phyloP scores from a whole-genome alignment of 2,888 invertebrate genomes.

The Aplocera efformata region DNA sequence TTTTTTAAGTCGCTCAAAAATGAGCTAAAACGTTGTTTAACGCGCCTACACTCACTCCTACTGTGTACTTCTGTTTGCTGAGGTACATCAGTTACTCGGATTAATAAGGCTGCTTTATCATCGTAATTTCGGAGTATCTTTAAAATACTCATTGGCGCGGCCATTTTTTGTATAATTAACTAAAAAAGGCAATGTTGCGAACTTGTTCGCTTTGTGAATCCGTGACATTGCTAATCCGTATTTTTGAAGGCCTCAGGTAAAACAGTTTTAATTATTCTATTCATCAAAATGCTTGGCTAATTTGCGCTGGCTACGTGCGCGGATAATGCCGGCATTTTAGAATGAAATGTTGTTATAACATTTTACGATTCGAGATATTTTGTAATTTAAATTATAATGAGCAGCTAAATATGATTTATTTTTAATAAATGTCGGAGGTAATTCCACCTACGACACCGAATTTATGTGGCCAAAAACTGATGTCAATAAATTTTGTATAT shows the following conservation, averaged over 20 bases:
- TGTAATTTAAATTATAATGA: slow-evolving; percentile 4
- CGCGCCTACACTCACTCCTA: too few species aligned
- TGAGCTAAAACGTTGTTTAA: too few species aligned
- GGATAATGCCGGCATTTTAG: slow-evolving; percentile 16
- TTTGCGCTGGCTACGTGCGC: slow-evolving; percentile 16
- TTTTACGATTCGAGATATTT: slow-evolving; percentile 5
- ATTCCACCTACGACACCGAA: too few species aligned
- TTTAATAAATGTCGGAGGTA: too few species aligned
- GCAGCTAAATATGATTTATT: background rate
- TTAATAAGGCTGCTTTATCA: too few species aligned
- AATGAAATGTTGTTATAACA: slow-evolving; percentile 8
- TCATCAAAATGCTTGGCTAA: slow-evolving; percentile 22
- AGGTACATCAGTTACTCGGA: too few species aligned
- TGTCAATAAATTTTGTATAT: too few species aligned
- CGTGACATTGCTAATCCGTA: slow-evolving; percentile 1
- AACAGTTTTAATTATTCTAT: slow-evolving; percentile 22
- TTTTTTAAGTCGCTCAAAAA: too few species aligned
- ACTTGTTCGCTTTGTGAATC: background rate
- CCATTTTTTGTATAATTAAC: slow-evolving; percentile 1
- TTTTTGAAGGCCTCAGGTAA: slow-evolving; percentile 10
- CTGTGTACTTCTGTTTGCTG: too few species aligned
- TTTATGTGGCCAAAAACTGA: too few species aligned
- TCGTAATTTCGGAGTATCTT: too few species aligned
- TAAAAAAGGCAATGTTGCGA: background rate
- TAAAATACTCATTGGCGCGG: too few species aligned